Evolutionary conservation across 1,140 invertebrate genomes (phyloP).

Genomic region (Periplaneta americana): DNA sequence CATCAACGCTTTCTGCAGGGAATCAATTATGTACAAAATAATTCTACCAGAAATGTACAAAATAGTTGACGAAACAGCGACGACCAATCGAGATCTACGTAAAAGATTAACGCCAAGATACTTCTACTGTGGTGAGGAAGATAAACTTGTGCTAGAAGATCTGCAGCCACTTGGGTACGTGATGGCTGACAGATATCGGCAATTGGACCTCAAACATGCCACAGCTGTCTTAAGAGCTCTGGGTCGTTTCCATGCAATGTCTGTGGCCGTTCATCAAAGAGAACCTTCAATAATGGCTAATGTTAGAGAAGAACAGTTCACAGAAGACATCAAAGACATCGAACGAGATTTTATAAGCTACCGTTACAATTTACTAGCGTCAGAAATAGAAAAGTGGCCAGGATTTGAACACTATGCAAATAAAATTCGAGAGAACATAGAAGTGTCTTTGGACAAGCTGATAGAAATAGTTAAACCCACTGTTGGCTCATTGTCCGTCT

Average conservation of each 20-base stretch:
- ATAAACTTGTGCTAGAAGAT: constrained; percentile 15
- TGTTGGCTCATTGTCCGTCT: neutral
- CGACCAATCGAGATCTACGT: too few species aligned
- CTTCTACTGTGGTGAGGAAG: neutral
- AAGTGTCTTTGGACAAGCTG: neutral
- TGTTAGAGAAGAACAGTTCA: too few species aligned
- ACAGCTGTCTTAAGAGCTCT: neutral
- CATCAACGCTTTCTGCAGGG: too few species aligned
- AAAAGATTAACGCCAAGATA: neutral
- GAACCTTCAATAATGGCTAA: too few species aligned
- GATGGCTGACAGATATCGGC: constrained; percentile 6
- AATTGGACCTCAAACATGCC: constrained; percentile 8
- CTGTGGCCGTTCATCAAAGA: too few species aligned
- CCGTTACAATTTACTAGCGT: neutral
- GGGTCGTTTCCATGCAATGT: neutral
- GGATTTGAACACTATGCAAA: neutral
- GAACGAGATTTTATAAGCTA: too few species aligned
- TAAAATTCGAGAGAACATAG: neutral
- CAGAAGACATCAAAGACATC: too few species aligned
- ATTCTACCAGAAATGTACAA: too few species aligned
- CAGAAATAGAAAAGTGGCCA: neutral
- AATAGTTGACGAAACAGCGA: too few species aligned
- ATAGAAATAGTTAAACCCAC: neutral
- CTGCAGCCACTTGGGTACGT: constrained; percentile 8
- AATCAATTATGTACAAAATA: too few species aligned